Evolutionary conservation across 2,113 vertebrate species (phyloP).

Genomic region (Podocnemis expansa): DNA sequence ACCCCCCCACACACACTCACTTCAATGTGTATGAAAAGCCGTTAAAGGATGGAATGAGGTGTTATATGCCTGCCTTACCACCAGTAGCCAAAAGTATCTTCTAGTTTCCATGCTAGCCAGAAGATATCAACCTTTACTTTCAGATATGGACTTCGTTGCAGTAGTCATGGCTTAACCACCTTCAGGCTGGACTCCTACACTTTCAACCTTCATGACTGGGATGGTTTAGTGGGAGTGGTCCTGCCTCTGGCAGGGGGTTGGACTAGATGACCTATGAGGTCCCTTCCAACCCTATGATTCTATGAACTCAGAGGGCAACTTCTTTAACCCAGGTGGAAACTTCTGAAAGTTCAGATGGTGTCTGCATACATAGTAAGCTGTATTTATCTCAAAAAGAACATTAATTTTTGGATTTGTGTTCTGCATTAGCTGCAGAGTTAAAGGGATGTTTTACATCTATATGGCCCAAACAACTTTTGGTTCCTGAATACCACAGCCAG

Average conservation of each 20-base stretch:
- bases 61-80: not conserved
- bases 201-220: too few relatives aligned
- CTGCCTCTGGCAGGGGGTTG: too few relatives aligned
- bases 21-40: not conserved
- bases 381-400: not conserved
- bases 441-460: not conserved
- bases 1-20: not conserved
- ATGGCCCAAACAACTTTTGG: not conserved
- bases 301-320: not conserved
- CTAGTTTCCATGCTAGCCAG: not conserved
- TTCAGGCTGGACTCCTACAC: not conserved
- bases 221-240: too few relatives aligned
- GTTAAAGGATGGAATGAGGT: not conserved
- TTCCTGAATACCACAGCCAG: not conserved
- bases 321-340: not conserved
- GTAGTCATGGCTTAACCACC: not conserved
- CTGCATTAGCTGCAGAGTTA: not conserved
- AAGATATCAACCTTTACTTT: not conserved
- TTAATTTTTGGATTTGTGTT: not conserved
- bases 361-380: not conserved
- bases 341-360: not conserved
- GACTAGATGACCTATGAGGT: too few relatives aligned
- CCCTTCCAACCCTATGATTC: too few relatives aligned
- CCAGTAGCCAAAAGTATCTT: not conserved
- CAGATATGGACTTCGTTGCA: not conserved